Evolutionary conservation across 1,140 invertebrate species (phyloP).

Genomic region (Archivesica marissinica): DNA sequence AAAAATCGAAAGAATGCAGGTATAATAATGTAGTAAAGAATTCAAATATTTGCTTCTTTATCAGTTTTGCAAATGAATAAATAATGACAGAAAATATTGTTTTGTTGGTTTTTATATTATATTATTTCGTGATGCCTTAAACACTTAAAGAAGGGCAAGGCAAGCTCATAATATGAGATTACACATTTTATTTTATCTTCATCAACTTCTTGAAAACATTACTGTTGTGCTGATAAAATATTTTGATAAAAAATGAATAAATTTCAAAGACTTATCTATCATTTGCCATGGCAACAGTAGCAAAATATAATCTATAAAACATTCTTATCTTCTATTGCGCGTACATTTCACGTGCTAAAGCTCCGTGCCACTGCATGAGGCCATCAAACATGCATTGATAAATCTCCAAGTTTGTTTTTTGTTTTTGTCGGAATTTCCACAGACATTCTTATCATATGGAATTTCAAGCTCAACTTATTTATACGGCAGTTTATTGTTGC

Average conservation of each 20-base stretch:
- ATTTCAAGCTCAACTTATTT: neutral
- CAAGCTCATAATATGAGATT: too few relatives aligned
- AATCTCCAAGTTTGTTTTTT: neutral
- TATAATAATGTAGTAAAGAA: too few relatives aligned
- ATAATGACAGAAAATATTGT: too few relatives aligned
- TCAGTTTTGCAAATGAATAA: too few relatives aligned
- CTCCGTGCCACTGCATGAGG: constrained; percentile 6
- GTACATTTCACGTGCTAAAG: constrained; percentile 47
- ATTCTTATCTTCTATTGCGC: constrained; percentile 50
- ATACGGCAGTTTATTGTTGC: neutral
- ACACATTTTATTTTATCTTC: too few relatives aligned
- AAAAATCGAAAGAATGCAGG: too few relatives aligned
- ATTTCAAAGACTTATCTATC: constrained; percentile 59
- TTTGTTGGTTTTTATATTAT: too few relatives aligned
- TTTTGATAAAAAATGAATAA: constrained; percentile 57
- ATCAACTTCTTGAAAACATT: constrained; percentile 38
- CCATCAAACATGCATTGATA: constrained; percentile 20
- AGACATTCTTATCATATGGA: constrained; percentile 12
- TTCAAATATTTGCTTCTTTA: too few relatives aligned
- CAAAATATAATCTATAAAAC: constrained; percentile 53
- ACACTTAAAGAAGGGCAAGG: too few relatives aligned
- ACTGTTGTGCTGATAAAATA: constrained; percentile 40
- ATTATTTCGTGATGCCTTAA: too few relatives aligned
- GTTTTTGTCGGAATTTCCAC: neutral
- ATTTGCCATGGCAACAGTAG: constrained; percentile 51